Percentiles rank a stretch among this genome's conserved stretches.
Evolutionary conservation across 1,140 invertebrate genomes (phyloP).

Genomic region (Drosophila setifemur): DNA sequence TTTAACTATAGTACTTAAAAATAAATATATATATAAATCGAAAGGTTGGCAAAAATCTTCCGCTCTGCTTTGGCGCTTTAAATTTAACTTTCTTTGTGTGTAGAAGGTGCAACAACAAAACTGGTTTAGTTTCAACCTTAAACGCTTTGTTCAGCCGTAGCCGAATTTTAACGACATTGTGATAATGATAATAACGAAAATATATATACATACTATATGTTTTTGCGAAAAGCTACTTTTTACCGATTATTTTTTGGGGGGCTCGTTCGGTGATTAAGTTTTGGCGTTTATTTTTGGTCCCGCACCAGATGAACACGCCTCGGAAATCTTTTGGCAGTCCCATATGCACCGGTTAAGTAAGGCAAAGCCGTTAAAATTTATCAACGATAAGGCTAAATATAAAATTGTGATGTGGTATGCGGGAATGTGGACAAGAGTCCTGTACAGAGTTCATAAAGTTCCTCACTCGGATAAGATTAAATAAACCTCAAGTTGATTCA

Average conservation of each 20-base stretch:
- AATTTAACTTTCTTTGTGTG: conserved; percentile 77
- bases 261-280: conserved; percentile 73
- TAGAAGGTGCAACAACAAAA: conserved; percentile 41
- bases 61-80: conserved; percentile 37
- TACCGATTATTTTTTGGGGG: conserved; percentile 62
- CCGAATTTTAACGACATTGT: conserved; percentile 53
- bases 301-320: conserved; percentile 49
- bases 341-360: conserved; percentile 52
- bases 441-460: conserved; percentile 1
- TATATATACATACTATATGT: conserved; percentile 44
- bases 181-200: conserved; percentile 54
- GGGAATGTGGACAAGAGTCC: conserved; percentile 16
- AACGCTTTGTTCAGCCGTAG: conserved; percentile 31
- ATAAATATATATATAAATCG: conserved; percentile 24
- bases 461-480: not conserved
- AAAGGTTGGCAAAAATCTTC: conserved; percentile 36
- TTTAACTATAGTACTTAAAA: conserved; percentile 12
- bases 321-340: conserved; percentile 51
- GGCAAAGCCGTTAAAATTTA: conserved; percentile 59
- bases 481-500: not conserved
- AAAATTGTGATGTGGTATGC: conserved; percentile 38
- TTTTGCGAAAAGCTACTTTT: conserved; percentile 40
- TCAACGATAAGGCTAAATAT: conserved; percentile 53
- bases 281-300: conserved; percentile 53
- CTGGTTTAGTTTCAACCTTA: conserved; percentile 45